A percentile compares a stretch with the other conserved stretches of the same genome.
Conservation (phyloP, 2,888 invertebrate species). For the Platycnemis pennipes region DNA sequence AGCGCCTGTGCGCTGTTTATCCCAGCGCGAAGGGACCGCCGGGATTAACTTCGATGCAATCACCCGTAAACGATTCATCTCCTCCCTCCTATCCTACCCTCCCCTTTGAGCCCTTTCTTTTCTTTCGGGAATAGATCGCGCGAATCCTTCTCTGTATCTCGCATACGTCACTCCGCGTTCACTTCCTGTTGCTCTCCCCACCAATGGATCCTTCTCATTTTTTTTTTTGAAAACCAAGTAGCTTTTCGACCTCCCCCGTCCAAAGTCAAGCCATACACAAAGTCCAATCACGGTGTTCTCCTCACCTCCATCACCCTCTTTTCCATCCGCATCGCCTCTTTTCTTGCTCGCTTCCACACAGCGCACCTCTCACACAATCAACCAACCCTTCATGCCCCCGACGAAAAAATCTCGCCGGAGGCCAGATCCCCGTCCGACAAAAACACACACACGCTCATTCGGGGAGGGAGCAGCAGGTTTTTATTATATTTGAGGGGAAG, state of each 20-base stretch:
- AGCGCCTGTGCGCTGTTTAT: too few species aligned
- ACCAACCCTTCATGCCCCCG: too few species aligned
- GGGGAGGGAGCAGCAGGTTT: neutral
- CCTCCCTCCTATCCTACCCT: neutral
- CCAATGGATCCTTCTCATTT: too few species aligned
- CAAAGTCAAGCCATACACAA: too few species aligned
- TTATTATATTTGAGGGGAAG: slow-evolving; percentile 47
- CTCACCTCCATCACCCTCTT: too few species aligned
- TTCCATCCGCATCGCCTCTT: too few species aligned
- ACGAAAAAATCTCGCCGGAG: too few species aligned
- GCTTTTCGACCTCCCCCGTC: too few species aligned
- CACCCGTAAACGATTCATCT: neutral
- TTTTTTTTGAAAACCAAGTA: too few species aligned
- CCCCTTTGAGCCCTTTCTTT: neutral
- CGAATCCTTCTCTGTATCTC: neutral
- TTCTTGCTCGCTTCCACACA: too few species aligned
- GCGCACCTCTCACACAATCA: too few species aligned
- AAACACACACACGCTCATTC: neutral
- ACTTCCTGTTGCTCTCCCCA: slow-evolving; percentile 3
- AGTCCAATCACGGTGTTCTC: too few species aligned
- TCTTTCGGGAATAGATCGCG: neutral
- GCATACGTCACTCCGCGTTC: neutral
- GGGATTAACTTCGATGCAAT: neutral
- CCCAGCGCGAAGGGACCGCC: neutral
- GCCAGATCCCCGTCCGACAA: neutral